Evolutionary conservation across 2,113 vertebrate species (phyloP), one percentile per base, ranked within the genome.

Genomic region (Recurvirostra avosetta): DNA sequence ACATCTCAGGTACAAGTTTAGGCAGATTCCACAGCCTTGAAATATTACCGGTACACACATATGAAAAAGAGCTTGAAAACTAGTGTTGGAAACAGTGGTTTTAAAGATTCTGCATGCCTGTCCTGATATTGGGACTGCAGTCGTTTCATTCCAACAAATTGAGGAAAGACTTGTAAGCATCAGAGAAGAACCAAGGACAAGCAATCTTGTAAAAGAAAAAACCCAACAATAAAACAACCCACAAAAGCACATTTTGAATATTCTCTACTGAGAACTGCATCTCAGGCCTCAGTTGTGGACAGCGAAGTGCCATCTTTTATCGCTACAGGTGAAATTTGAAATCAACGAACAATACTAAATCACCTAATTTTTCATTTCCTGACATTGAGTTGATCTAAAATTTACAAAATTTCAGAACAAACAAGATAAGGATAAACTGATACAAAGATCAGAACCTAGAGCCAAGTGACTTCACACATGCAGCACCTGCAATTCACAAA

Each of bases 401-500:
- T 6, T 27, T 12, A 62, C 5, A n/a, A 23, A 61, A 50, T 3
- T 80, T 52, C 40, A 40, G 19, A 70, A 66, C 19, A 73, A 83
- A 43, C 2, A 8, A 38, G 26, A 1, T 15, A 34, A 79, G 12
- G 7, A 41, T 43, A n/a, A 91, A 38, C 4, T 4, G 5, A 20
- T 17, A 73, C 0, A 0, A 34, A 40, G 36, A 14, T 12, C 30
- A 38, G 19, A 88, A 43, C 26, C 66, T 21, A 40, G 30, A 76
- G 59, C 21, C 2, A 5, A 52, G 49, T 15, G 58, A 26, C 30
- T 29, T 65, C 6, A 2, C 15, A 12, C 6, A 20, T 0, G 12
- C 47, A 63, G 56, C 2, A 3, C 29, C 43, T n/a, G 53, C 40
- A 55, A 11, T 27, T 49, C 15, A 17, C 49, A n/a, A 56, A 34